phyloP scores from a whole-genome alignment of 2,113 vertebrate genomes.

The Cochlearius cochlearius region DNA sequence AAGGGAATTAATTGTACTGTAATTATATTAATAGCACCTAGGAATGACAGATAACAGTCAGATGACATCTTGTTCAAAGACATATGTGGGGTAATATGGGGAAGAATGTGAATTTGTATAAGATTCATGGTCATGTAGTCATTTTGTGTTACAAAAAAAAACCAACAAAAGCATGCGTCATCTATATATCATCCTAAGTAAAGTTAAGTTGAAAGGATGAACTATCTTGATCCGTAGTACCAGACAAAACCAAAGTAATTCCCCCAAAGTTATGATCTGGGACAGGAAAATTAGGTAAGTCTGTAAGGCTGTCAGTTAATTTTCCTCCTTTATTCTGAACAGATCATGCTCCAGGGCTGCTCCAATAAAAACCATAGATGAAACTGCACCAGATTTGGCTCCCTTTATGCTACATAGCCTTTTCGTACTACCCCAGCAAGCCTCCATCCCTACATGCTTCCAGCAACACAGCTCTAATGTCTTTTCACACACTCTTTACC shows the following conservation, averaged over 20 bases:
- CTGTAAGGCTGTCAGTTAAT: not conserved
- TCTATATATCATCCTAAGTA: not conserved
- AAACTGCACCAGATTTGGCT: not conserved
- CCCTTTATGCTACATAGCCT: not conserved
- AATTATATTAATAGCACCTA: not conserved
- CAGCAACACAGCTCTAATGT: not conserved
- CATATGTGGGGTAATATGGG: not conserved
- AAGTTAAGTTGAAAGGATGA: not conserved
- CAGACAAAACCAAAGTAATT: not conserved
- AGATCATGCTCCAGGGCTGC: not conserved
- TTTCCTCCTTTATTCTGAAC: not conserved
- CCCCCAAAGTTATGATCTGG: not conserved
- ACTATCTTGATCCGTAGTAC: not conserved
- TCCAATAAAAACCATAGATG: not conserved
- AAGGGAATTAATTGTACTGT: not conserved
- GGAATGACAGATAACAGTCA: not conserved
- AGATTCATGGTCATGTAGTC: not conserved
- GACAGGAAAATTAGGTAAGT: not conserved
- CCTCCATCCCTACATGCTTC: not conserved
- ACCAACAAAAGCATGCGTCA: not conserved
- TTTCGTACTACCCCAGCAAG: not conserved
- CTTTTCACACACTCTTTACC: not conserved
- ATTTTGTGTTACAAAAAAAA: not conserved
- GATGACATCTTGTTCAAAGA: not conserved
- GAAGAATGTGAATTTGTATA: not conserved